These are phyloP conservation scores for Salvelinus sp. DNA, from an alignment of 2,113 vertebrate genomes.

Conservation along the genomic window DNA sequence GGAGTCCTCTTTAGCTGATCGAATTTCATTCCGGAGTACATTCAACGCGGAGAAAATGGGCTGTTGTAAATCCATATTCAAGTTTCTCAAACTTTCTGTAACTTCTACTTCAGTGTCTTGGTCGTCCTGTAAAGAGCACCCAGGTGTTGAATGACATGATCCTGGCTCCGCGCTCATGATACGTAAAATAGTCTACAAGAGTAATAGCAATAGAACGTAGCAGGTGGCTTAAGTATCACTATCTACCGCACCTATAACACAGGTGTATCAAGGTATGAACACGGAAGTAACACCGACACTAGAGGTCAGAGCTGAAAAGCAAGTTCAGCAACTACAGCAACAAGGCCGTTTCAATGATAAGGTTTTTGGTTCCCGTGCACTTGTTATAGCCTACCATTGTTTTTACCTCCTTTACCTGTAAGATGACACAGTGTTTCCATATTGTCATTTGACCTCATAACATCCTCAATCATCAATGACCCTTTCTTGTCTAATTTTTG, in stretches of 20 bases:
- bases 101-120: conserved; percentile 4
- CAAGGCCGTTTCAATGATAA: not conserved
- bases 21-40: conserved; percentile 10
- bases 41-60: conserved; percentile 49
- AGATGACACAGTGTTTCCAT: no score
- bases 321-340: not conserved
- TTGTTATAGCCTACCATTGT: no score
- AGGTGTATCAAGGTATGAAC: conserved; percentile 73
- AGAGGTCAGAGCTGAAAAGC: conserved; percentile 50
- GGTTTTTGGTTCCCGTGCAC: no score
- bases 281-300: conserved; percentile 64
- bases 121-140: conserved; percentile 41
- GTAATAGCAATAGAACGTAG: not conserved
- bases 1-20: not conserved
- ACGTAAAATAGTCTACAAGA: not conserved
- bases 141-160: conserved; percentile 53
- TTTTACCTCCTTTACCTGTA: no score
- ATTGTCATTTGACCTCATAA: not conserved
- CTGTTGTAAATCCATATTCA: conserved; percentile 35
- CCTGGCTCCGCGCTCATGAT: conserved; percentile 63
- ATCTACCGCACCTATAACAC: conserved; percentile 41
- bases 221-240: conserved; percentile 29
- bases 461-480: no score
- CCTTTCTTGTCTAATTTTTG: no score
- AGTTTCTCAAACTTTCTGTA: not conserved